A percentile compares a stretch with the other conserved stretches of the same genome.
Conservation (phyloP, 2,797 vertebrate species). For the Propithecus deckenii region DNA sequence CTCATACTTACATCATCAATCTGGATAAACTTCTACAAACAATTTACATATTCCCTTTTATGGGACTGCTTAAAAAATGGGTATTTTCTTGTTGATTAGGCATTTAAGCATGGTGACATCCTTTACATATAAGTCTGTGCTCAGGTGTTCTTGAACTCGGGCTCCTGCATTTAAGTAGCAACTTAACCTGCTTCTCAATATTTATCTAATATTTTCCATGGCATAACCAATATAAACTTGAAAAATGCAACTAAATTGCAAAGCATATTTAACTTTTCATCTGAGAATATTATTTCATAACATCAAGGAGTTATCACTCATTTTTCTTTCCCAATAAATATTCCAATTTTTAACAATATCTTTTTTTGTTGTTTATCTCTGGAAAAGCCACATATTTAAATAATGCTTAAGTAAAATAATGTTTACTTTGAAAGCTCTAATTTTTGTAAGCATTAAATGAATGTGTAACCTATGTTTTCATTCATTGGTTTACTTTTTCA, state of each 20-base stretch:
- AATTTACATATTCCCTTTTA: not conserved
- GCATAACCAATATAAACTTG: not conserved
- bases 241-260: not conserved
- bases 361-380: not conserved
- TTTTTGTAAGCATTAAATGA: not conserved
- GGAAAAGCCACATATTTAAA: not conserved
- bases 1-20: not conserved
- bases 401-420: not conserved
- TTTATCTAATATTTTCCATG: not conserved
- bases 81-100: not conserved
- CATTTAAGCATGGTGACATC: not conserved
- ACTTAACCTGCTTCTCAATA: not conserved
- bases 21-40: not conserved
- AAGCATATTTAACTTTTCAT: not conserved
- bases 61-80: not conserved
- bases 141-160: not conserved
- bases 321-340: not conserved
- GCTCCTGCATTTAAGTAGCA: not conserved
- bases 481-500: not conserved
- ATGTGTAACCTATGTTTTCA: not conserved
- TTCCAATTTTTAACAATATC: not conserved
- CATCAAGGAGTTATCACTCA: not conserved
- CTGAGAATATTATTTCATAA: not conserved
- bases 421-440: not conserved
- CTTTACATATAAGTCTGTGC: not conserved